Evolutionary conservation across 2,888 invertebrate genomes (phyloP), one percentile per base, ranked within the genome.

Genomic region (Erpobdella octoculata): DNA sequence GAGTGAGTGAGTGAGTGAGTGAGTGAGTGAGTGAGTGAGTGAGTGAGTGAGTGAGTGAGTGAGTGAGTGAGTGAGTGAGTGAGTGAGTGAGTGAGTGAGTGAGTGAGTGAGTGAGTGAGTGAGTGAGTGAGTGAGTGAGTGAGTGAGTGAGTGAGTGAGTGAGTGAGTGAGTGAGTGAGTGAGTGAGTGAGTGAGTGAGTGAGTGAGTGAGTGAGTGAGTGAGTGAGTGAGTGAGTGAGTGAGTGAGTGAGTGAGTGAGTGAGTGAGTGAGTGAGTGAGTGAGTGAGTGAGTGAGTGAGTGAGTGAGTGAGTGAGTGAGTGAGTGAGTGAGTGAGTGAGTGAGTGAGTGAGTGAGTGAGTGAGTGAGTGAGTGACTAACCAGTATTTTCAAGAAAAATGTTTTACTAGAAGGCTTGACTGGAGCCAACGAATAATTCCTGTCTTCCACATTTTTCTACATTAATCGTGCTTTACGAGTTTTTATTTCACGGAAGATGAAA

Each of bases 241-340:
- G 59, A 58, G 59, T 58, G 64, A 33, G 66, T 28, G 59, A 58
- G 59, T 58, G 59, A 58, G 59, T 58, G 59, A 58, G 59, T 58
- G 59, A 58, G 59, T 58, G 59, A 58, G 59, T 58, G 59, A 58
- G 59, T 58, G 59, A 58, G 59, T 58, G 59, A 58, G 59, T 58
- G 59, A 58, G 59, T 58, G 59, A 72, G 72, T 72, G 68, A 72
- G 72, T 72, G 68, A 72, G 72, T 72, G 68, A 72, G 72, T 72
- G 68, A 72, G 72, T 72, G 68, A 72, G 72, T 72, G 68, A 72
- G 70, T 72, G 68, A 72, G 67, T 72, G 68, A 72, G 72, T 72
- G 69, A 72, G 68, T 71, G 70, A 70, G 70, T 71, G 71, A 71
- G 67, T 71, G 71, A 71, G 71, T 71, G 71, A 71, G 67, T 71